Evolutionary conservation across 2,888 invertebrate species (phyloP), one percentile per base, ranked within the genome.

Genomic region (Limnephilus marmoratus): DNA sequence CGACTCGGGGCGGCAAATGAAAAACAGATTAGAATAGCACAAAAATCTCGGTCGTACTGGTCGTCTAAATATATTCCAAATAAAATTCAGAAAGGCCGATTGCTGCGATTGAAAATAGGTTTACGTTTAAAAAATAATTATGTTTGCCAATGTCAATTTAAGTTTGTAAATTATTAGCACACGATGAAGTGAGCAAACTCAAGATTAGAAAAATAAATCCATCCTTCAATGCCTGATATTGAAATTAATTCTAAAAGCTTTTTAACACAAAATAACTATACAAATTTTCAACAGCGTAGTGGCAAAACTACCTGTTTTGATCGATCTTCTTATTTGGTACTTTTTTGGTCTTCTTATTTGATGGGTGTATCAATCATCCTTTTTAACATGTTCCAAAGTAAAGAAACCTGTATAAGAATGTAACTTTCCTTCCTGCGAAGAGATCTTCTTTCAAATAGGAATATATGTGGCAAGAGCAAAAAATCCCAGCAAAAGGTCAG

Each of bases 401-500:
- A 24, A n/a, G 24, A 68, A 68, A n/a, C 24, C 9, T 68, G n/a
- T 24, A 68, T 24, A n/a, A 1, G 4, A 68, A 1, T 2, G n/a
- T 68, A 1, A 68, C 24, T 24, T 24, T 68, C 9, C 24, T 5
- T n/a, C n/a, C 9, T 24, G 24, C 4, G 2, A 9, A n/a, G 24
- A 68, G 68, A 24, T 68, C n/a, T 9, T 7, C 0, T 24, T 68
- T 24, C 24, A 68, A 68, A 68, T 24, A 0, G 7, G 24, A 68
- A 68, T 68, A 68, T 9, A 68, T 7, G 5, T n/a, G 68, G 37
- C 9, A 9, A 83, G 37, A 45, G 82, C 31, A 13, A 91, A 68
- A 82, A 53, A 93, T 91, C 90, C 85, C 89, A 85, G 85, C 88
- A 29, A 9, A 89, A 92, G 92, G 91, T 91, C 92, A 92, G 93